phyloP scores from a whole-genome alignment of 2,888 invertebrate species.

The Hirtodrosophila alboralis region DNA sequence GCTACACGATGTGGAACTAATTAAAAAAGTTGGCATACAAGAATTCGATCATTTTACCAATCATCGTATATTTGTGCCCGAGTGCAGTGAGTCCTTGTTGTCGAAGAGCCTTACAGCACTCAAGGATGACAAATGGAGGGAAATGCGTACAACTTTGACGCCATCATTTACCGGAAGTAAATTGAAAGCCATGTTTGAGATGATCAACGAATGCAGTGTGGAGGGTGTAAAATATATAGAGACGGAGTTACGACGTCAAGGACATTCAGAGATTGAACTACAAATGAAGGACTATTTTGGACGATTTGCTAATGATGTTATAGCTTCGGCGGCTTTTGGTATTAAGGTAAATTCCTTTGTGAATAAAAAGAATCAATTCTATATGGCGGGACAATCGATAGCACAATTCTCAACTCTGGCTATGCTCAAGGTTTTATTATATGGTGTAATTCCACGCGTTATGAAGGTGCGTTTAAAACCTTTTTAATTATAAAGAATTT shows the following conservation, averaged over 20 bases:
- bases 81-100: constrained; percentile 84
- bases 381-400: constrained; percentile 84
- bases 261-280: constrained; percentile 56
- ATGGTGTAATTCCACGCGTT: constrained; percentile 54
- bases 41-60: constrained; percentile 86
- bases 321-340: constrained; percentile 84
- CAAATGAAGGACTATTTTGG: constrained; percentile 83
- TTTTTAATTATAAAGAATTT: neutral
- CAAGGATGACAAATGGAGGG: constrained; percentile 82
- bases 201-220: constrained; percentile 74
- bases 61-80: constrained; percentile 71
- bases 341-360: constrained; percentile 85
- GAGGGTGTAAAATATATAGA: constrained; percentile 59
- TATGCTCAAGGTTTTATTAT: constrained; percentile 66
- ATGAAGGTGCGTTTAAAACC: constrained; percentile 60
- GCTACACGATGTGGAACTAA: constrained; percentile 85
- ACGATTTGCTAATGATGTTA: constrained; percentile 83
- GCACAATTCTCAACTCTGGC: constrained; percentile 78
- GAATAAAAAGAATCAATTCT: constrained; percentile 86
- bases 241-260: constrained; percentile 20
- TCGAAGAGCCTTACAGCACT: constrained; percentile 84
- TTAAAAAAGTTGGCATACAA: constrained; percentile 85
- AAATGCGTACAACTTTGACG: constrained; percentile 84
- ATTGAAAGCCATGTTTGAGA: constrained; percentile 84
- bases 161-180: constrained; percentile 84